Conservation (phyloP, 2,113 vertebrate genomes). For the Colinus virginianus region DNA sequence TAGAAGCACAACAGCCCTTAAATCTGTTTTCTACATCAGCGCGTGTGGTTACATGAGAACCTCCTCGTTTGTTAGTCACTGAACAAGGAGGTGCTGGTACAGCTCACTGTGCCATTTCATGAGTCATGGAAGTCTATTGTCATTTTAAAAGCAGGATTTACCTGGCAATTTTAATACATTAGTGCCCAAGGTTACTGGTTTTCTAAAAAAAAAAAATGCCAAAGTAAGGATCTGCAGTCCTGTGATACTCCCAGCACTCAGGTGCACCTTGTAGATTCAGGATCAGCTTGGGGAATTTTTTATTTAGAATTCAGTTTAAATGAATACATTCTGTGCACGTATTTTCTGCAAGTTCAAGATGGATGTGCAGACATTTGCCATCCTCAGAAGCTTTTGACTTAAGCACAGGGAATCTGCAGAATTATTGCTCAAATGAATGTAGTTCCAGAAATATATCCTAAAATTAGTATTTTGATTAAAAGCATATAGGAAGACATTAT, state of each 20-base stretch:
- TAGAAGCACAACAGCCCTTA: not conserved
- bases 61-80: not conserved
- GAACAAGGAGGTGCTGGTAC: not conserved
- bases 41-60: not conserved
- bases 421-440: not conserved
- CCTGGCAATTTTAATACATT: not conserved
- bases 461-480: not conserved
- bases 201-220: not conserved
- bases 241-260: not conserved
- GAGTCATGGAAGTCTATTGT: not conserved
- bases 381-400: not conserved
- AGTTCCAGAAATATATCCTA: not conserved
- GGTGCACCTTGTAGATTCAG: not conserved
- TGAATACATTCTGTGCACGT: not conserved
- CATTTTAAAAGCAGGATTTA: conserved; percentile 14
- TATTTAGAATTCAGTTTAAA: not conserved
- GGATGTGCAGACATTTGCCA: not conserved
- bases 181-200: not conserved
- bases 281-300: not conserved
- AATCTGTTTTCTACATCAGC: not conserved
- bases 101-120: not conserved
- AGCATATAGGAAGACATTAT: not conserved
- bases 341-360: not conserved
- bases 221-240: not conserved
- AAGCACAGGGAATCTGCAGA: not conserved